phyloP scores from a whole-genome alignment of 2,888 invertebrate species.

The Polietes domitor region DNA sequence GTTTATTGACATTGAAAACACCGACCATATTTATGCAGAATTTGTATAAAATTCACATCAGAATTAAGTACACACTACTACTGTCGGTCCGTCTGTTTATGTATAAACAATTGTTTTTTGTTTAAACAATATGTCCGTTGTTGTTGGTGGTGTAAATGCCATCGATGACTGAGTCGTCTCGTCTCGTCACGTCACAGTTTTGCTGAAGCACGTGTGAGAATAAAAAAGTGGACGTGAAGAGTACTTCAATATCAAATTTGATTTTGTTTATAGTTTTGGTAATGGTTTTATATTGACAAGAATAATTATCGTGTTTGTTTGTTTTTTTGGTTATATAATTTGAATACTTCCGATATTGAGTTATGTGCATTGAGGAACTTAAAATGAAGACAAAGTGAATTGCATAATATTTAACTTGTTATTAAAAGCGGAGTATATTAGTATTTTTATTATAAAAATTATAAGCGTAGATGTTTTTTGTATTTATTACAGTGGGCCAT shows the following conservation, averaged over 20 bases:
- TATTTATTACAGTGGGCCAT: no score
- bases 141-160: neutral
- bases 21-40: slow-evolving; percentile 44
- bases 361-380: neutral
- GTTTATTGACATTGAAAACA: slow-evolving; percentile 60
- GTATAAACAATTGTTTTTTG: neutral
- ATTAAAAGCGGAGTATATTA: no score
- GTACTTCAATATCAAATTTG: slow-evolving; percentile 14
- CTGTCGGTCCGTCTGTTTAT: neutral
- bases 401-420: no score
- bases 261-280: neutral
- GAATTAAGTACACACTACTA: neutral
- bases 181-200: neutral
- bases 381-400: no score
- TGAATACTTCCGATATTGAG: slow-evolving; percentile 1
- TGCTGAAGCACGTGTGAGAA: slow-evolving; percentile 7
- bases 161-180: no score
- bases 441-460: no score
- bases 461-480: no score
- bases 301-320: neutral
- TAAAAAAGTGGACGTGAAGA: neutral
- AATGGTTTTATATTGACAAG: neutral
- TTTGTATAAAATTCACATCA: slow-evolving; percentile 37
- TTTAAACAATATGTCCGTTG: neutral
- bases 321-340: neutral